Evolutionary conservation across 2,888 invertebrate genomes (phyloP), one percentile per base, ranked within the genome.

Genomic region (Drosophila kanekoi): DNA sequence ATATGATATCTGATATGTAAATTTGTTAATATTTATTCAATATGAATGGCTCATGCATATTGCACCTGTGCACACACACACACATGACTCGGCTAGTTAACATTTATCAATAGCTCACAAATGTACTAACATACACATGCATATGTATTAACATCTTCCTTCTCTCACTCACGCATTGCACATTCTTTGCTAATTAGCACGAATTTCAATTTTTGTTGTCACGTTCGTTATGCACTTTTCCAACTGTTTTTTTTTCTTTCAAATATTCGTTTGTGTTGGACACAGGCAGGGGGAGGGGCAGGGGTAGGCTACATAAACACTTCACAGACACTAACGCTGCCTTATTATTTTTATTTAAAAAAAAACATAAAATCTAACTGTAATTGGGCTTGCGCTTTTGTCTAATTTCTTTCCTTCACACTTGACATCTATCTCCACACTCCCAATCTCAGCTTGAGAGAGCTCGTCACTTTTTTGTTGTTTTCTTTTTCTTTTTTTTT

Each of bases 111-210:
- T 18, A 41, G 35, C 35, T 52, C 28, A 28, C 28, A 28, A 8
- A 23, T 28, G 28, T 20, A 20, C 20, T 5, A 5, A 2, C 16
- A 32, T 2, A 13, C 32, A 45, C 32, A 45, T 8, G 4, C 8
- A 16, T 47, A 20, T 14, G 10, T 20, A 44, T 28, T 43, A 28
- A 10, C 37, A 51, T 65, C 43, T 53, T 43, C 35, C 16, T 51
- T 67, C 44, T 52, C 67, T 47, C 62, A 14, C 61, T 67, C 66
- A 54, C 72, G 75, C 72, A 58, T 63, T 48, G 62, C 64, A 59
- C 70, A 82, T 84, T 89, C 79, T 79, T 79, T 76, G 65, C 77
- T 79, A 89, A 84, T 84, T 89, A 87, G 82, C 82, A 81, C 84
- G 63, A 87, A 70, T 79, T 76, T 51, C 49, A 70, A 68, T 58